phyloP scores from a whole-genome alignment of 2,888 invertebrate genomes.

The Furcula furcula region DNA sequence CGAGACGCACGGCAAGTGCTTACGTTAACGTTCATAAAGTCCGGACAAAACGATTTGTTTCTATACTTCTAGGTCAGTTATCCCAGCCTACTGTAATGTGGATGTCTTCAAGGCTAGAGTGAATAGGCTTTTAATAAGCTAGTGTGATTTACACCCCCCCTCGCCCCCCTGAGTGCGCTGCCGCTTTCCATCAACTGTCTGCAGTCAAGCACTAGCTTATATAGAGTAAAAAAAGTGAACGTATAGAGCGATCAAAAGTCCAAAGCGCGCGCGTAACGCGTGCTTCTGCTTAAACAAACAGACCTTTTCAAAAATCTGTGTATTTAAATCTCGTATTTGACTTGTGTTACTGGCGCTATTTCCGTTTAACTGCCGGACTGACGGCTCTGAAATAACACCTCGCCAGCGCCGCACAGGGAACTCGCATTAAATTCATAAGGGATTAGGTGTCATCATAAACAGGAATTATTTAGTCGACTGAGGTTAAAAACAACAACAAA shows the following conservation, averaged over 20 bases:
- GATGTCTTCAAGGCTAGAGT: too few relatives aligned
- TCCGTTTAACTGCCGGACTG: conserved; percentile 72
- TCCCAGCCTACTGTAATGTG: too few relatives aligned
- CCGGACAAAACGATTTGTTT: too few relatives aligned
- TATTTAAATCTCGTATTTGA: conserved; percentile 80
- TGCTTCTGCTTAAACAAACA: conserved; percentile 79
- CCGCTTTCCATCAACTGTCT: too few relatives aligned
- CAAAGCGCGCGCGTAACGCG: conserved; percentile 32
- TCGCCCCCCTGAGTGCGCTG: too few relatives aligned
- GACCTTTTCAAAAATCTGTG: conserved; percentile 79
- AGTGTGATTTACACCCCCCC: too few relatives aligned
- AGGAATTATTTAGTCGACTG: conserved; percentile 79
- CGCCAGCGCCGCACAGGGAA: conserved; percentile 63
- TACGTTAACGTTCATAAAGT: too few relatives aligned
- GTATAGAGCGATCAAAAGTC: background rate
- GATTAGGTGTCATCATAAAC: conserved; percentile 81
- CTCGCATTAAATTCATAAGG: conserved; percentile 77
- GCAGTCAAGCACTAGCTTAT: too few relatives aligned
- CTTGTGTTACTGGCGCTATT: conserved; percentile 77
- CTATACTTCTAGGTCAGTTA: too few relatives aligned
- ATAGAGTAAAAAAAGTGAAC: too few relatives aligned
- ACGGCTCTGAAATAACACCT: conserved; percentile 75
- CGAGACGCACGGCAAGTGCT: too few relatives aligned
- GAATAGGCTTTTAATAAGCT: too few relatives aligned
- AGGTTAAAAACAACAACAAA: conserved; percentile 75